Percentiles rank a stretch among this genome's conserved stretches.
Conservation (phyloP, 2,888 invertebrate genomes). For the Chalcis sispes region DNA sequence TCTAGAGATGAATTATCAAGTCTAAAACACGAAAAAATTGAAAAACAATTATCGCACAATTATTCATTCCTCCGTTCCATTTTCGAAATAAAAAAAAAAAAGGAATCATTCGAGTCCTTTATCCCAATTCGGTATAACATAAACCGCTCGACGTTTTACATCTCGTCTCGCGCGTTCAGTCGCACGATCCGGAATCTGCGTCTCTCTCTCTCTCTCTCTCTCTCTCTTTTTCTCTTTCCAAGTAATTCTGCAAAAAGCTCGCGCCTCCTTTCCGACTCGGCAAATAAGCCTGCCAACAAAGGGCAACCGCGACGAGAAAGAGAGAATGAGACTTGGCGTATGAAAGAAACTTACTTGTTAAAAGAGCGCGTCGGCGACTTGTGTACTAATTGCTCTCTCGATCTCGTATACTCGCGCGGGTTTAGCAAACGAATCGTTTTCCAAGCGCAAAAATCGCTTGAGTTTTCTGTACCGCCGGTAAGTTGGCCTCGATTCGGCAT, state of each 20-base stretch:
- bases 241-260: background rate
- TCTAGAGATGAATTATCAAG: no score
- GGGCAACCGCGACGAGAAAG: slow-evolving; percentile 4
- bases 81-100: no score
- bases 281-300: slow-evolving; percentile 18
- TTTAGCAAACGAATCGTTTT: no score
- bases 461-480: background rate
- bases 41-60: no score
- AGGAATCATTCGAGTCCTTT: no score
- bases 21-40: no score
- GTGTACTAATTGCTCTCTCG: slow-evolving; percentile 20
- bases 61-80: no score
- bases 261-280: background rate
- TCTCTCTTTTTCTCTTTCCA: background rate
- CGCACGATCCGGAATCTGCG: slow-evolving; percentile 30
- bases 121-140: slow-evolving; percentile 5
- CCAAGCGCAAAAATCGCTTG: slow-evolving; percentile 1
- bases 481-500: slow-evolving; percentile 2
- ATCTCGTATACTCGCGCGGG: no score
- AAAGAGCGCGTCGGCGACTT: background rate
- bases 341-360: background rate
- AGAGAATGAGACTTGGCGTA: no score
- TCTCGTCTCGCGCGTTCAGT: slow-evolving; percentile 1
- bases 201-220: background rate
- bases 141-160: slow-evolving; percentile 25